phyloP scores from a whole-genome alignment of 2,113 vertebrate species.

The Halcyon malimbica region DNA sequence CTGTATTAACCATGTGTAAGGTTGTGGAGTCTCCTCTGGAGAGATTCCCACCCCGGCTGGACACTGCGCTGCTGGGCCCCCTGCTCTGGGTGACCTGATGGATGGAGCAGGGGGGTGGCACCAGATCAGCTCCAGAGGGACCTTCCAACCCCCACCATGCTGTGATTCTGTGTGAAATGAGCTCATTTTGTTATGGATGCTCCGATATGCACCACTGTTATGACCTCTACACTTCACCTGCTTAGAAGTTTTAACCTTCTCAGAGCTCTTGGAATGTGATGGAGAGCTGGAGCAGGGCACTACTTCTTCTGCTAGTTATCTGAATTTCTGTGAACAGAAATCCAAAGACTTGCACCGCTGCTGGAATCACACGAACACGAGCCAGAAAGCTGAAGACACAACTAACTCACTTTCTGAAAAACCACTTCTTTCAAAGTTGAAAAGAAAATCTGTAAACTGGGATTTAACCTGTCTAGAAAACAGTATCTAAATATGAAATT shows the following conservation, averaged over 20 bases:
- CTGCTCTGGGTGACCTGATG: background rate
- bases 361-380: background rate
- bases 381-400: background rate
- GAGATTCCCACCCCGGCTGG: too few species aligned
- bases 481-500: background rate
- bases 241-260: background rate
- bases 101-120: background rate
- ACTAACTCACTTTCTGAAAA: background rate
- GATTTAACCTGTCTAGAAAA: background rate
- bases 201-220: background rate
- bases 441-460: background rate
- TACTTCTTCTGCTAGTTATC: background rate
- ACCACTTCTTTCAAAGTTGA: too few species aligned
- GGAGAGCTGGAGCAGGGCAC: background rate
- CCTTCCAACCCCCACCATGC: background rate
- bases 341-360: background rate
- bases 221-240: background rate
- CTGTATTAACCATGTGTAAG: background rate
- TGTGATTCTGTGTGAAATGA: background rate
- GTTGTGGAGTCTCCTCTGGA: too few species aligned
- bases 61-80: too few species aligned
- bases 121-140: background rate
- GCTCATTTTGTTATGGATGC: background rate
- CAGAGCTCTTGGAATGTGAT: background rate
- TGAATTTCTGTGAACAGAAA: background rate